These are phyloP conservation scores for Caenorhabditis tropicalis DNA, from an alignment of 1,140 invertebrate species.

Conservation along the genomic window DNA sequence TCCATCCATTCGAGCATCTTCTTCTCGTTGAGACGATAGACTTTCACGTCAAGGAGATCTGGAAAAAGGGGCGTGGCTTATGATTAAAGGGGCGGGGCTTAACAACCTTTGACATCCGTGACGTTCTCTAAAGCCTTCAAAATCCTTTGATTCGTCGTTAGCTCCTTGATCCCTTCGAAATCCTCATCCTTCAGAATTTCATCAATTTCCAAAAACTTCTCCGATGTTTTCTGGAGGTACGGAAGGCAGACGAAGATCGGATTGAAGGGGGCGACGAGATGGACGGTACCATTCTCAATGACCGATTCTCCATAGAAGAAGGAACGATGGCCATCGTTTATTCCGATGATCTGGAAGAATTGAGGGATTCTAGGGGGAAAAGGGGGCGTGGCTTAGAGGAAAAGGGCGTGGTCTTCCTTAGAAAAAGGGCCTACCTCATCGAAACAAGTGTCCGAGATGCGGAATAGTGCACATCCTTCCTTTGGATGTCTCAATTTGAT, in stretches of 20 bases:
- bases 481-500: not conserved
- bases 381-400: too few species aligned
- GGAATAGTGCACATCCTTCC: not conserved
- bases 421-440: not conserved
- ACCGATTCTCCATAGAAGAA: constrained; percentile 46
- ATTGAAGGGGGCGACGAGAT: constrained; percentile 27
- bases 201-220: constrained; percentile 34
- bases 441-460: not conserved
- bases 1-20: constrained; percentile 44
- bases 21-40: constrained; percentile 35
- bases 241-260: constrained; percentile 47
- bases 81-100: too few species aligned
- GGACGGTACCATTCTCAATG: constrained; percentile 24
- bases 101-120: constrained; percentile 23
- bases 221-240: not conserved
- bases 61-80: too few species aligned
- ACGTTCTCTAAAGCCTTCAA: not conserved
- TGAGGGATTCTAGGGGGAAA: not conserved
- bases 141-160: not conserved
- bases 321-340: constrained; percentile 19
- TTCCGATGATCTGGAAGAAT: not conserved
- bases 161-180: not conserved
- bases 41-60: constrained; percentile 44
- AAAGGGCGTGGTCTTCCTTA: too few species aligned
- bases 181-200: constrained; percentile 49